Conservation (phyloP, 2,888 invertebrate species). For the Pachliopta kotzebuea region DNA sequence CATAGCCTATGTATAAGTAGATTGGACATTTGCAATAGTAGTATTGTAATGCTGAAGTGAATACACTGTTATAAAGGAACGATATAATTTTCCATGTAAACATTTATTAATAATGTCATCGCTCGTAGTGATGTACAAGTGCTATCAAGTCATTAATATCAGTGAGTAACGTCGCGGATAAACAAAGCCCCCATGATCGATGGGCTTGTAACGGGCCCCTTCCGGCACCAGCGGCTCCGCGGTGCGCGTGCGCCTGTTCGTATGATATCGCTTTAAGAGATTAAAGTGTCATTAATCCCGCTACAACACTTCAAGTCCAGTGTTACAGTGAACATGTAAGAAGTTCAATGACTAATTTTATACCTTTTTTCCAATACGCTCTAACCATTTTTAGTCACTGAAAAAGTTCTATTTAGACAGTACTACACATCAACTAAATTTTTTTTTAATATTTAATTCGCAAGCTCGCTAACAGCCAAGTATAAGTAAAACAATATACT, state of each 20-base stretch:
- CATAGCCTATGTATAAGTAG: no score
- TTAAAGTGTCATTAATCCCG: slow-evolving; percentile 27
- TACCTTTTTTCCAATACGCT: no score
- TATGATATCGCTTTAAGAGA: slow-evolving; percentile 15
- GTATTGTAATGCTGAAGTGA: background rate
- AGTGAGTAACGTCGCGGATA: slow-evolving; percentile 34
- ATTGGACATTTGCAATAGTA: background rate
- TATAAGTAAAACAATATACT: no score
- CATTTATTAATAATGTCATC: slow-evolving; percentile 8
- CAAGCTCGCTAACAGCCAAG: no score
- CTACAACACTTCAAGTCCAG: background rate
- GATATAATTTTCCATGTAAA: slow-evolving; percentile 1
- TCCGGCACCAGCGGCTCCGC: slow-evolving; percentile 41
- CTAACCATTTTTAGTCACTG: no score
- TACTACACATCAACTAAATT: background rate
- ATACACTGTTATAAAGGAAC: background rate
- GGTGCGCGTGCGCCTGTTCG: slow-evolving; percentile 26
- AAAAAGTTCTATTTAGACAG: no score
- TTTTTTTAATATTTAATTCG: background rate
- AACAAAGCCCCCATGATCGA: slow-evolving; percentile 50
- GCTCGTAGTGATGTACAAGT: background rate
- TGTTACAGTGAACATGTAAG: slow-evolving; percentile 1
- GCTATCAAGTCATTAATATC: slow-evolving; percentile 10
- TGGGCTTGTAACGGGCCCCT: slow-evolving; percentile 53
- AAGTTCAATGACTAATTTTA: no score